phyloP scores from a whole-genome alignment of 2,113 vertebrate genomes.

The Upupa epops region DNA sequence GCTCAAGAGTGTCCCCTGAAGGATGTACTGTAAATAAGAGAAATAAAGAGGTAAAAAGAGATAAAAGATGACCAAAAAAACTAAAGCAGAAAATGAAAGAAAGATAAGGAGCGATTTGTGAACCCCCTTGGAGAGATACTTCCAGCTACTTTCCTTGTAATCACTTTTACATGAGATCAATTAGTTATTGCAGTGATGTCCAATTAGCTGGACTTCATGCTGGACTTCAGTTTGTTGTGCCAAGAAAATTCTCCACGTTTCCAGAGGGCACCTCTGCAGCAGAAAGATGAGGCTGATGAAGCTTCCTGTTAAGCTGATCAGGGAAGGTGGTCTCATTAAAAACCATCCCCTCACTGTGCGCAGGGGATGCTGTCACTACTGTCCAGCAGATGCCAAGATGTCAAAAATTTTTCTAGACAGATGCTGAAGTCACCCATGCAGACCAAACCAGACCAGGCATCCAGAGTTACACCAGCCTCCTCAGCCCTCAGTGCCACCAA shows the following conservation, averaged over 20 bases:
- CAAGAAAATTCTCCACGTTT: neutral
- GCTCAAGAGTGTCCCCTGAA: slow-evolving; percentile 59
- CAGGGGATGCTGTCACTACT: neutral
- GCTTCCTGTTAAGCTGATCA: neutral
- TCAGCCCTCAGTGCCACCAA: neutral
- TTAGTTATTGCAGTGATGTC: neutral
- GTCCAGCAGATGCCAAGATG: no score
- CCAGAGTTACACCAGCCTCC: accelerated
- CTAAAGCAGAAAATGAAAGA: neutral
- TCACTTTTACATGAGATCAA: neutral
- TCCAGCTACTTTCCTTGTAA: neutral
- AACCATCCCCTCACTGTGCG: neutral
- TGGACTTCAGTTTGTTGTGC: neutral
- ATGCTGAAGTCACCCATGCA: neutral
- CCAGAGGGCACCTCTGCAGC: neutral
- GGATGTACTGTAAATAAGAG: slow-evolving; percentile 11
- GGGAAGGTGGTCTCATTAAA: neutral
- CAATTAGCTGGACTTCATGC: neutral
- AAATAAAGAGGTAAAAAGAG: neutral
- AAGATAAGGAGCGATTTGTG: neutral
- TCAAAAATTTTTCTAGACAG: neutral
- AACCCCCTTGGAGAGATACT: neutral
- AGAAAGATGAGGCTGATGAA: neutral
- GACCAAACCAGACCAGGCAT: neutral
- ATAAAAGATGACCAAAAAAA: neutral